Percentiles rank a stretch among this genome's conserved stretches.
Evolutionary conservation across 2,888 invertebrate species (phyloP).

Genomic region (Agapostemon virescens): DNA sequence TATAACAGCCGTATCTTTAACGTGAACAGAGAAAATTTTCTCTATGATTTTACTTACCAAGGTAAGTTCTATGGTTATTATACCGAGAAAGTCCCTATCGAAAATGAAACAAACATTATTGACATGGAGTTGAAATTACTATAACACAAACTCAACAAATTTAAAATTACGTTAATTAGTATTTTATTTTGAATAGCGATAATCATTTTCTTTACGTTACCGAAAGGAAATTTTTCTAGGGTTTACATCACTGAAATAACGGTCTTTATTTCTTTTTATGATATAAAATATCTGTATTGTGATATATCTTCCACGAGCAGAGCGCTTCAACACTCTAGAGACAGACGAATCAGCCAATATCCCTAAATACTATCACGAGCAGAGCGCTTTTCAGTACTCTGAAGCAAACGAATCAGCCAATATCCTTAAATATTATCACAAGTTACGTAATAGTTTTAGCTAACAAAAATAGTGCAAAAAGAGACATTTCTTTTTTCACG

Average conservation of each 20-base stretch:
- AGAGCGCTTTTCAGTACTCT: too few species aligned
- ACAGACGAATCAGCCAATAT: too few species aligned
- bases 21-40: neutral
- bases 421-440: too few species aligned
- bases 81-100: neutral
- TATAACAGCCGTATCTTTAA: constrained; percentile 20
- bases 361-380: too few species aligned
- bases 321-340: too few species aligned
- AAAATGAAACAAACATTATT: neutral
- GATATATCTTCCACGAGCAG: too few species aligned
- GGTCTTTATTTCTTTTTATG: too few species aligned
- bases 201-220: neutral
- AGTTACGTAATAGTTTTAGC: too few species aligned
- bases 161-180: neutral
- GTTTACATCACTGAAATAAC: neutral
- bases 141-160: neutral
- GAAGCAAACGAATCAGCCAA: too few species aligned
- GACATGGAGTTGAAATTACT: neutral
- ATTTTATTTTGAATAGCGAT: neutral
- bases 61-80: neutral
- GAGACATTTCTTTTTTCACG: neutral
- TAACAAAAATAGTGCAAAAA: neutral
- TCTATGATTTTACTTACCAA: neutral
- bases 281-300: too few species aligned
- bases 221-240: constrained; percentile 2